Conservation (phyloP, 2,888 invertebrate species). For the Volucella bombylans region DNA sequence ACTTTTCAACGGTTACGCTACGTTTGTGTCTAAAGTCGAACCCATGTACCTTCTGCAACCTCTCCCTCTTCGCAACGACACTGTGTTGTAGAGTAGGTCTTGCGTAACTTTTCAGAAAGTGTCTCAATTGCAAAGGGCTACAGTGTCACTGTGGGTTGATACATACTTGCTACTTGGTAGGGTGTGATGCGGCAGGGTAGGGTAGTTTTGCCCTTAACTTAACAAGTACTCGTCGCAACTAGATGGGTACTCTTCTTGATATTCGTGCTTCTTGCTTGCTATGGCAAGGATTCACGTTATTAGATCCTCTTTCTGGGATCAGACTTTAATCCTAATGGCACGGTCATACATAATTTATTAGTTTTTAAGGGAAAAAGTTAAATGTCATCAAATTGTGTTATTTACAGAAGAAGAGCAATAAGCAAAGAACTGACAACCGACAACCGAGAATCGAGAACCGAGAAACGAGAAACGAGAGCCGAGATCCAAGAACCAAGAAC, state of each 20-base stretch:
- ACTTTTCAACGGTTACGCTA: slow-evolving; percentile 67
- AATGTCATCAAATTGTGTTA: slow-evolving; percentile 72
- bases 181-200: too few species aligned
- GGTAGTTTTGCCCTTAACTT: too few species aligned
- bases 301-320: slow-evolving; percentile 55
- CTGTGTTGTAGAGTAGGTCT: slow-evolving; percentile 12
- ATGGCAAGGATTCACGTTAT: slow-evolving; percentile 46
- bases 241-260: slow-evolving; percentile 1
- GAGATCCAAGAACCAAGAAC: background rate
- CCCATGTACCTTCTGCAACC: background rate
- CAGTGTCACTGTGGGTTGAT: slow-evolving; percentile 37
- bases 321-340: slow-evolving; percentile 70
- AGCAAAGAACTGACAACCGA: background rate
- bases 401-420: slow-evolving; percentile 50
- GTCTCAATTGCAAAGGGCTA: slow-evolving; percentile 65
- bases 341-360: slow-evolving; percentile 73
- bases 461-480: background rate
- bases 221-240: slow-evolving; percentile 17
- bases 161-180: slow-evolving; percentile 37
- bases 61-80: background rate
- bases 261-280: slow-evolving; percentile 2
- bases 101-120: slow-evolving; percentile 54
- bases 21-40: slow-evolving; percentile 29
- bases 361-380: slow-evolving; percentile 66
- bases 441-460: background rate